Percentiles rank a stretch among this genome's conserved stretches.
phyloP scores from a whole-genome alignment of 2,113 vertebrate genomes.

The Saimiri boliviensis region DNA sequence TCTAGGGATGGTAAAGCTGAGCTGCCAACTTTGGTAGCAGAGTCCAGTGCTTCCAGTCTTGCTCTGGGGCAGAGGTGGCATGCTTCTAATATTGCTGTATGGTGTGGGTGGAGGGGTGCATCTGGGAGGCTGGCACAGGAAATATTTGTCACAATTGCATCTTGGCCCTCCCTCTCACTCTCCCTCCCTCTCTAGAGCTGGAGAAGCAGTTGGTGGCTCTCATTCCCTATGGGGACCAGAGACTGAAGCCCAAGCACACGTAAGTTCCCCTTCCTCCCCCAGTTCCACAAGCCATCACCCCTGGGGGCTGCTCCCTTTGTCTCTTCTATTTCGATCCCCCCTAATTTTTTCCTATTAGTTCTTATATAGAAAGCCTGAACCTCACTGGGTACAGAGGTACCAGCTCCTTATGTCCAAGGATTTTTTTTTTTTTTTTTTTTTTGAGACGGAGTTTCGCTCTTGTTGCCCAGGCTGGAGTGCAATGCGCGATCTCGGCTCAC shows the following conservation, averaged over 20 bases:
- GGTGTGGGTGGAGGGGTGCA: not conserved
- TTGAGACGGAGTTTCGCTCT: too few relatives aligned
- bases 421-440: too few relatives aligned
- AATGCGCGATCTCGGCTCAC: too few relatives aligned
- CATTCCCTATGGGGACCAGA: constrained; percentile 83
- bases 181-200: constrained; percentile 72
- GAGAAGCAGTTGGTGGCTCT: constrained; percentile 84
- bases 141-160: not conserved
- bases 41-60: not conserved
- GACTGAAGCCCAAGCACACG: constrained; percentile 83
- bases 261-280: constrained; percentile 55
- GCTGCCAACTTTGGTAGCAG: not conserved
- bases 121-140: not conserved
- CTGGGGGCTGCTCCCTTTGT: not conserved
- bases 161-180: not conserved
- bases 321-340: not conserved
- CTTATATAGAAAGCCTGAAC: not conserved
- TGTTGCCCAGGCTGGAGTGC: too few relatives aligned
- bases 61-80: not conserved
- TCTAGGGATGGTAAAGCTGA: not conserved
- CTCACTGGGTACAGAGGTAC: not conserved
- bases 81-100: not conserved
- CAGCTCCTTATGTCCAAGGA: not conserved
- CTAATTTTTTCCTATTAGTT: not conserved
- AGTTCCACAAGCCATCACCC: not conserved